Evolutionary conservation across 2,797 vertebrate genomes (phyloP), one percentile per base, ranked within the genome.

Genomic region (Periophthalmus magnuspinnatus): DNA sequence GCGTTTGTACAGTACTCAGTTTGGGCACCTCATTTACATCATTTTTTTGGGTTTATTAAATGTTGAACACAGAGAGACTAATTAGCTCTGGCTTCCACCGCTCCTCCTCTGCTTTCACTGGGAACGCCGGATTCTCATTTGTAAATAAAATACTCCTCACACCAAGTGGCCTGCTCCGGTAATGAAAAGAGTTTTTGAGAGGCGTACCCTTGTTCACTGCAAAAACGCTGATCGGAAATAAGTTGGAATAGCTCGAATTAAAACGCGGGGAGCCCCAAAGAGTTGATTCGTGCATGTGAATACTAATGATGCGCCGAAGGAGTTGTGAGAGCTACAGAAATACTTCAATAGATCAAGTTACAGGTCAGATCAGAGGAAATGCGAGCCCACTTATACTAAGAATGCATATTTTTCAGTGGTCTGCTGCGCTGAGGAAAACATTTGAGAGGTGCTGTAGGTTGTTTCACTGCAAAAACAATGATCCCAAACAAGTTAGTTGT

Each of bases 51-150:
- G 61, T 79, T 82, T 85, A 80, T 83, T 80, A 81, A 78, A 78
- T 84, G 75, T 83, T 84, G 38, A 81, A 78, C 77, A 83, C 67
- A 56, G 58, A 68, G 71, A 79, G 74, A 77, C 69, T 76, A 87
- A 80, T 85, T 80, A 73, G 62, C 45, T 5, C 62, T 71, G 72
- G 72, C 72, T 79, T 70, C 62, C 19, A 5, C 5, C 77, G 19
- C 73, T 70, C 76, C 62, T 57, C 55, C 14, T n/a, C 65, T 73
- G 70, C 68, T 86, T 75, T 76, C 52, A 54, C 52, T 21, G 52
- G n/a, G 21, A 22, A 21, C n/a, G 8, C n/a, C n/a, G 21, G 21
- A 21, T 19, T 79, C 78, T 82, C 75, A 79, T 84, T 80, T 81
- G 71, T 50, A 77, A 79, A 45, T 45, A 45, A 80, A 68, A 65